Evolutionary conservation across 2,797 vertebrate species (phyloP), one percentile per base, ranked within the genome.

Genomic region (Nannoperca obscura): DNA sequence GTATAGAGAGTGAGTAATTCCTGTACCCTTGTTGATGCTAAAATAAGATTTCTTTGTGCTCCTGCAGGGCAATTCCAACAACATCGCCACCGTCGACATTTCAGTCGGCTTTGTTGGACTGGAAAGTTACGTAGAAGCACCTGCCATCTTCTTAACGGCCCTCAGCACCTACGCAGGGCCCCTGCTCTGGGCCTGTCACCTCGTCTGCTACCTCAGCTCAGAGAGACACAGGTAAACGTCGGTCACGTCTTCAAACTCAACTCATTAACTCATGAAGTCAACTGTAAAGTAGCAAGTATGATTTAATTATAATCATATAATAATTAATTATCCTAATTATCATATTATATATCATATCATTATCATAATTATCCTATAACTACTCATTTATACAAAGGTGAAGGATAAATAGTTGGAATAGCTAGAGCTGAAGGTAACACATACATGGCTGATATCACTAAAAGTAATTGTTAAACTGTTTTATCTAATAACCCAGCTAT

Each of bases 11-110:
- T 54, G 4, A 38, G 52, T 74, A 75, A 44, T 68, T 67, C 55
- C 70, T 63, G 53, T 20, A 9, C 32, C 55, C 24, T 46, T 32
- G 27, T 36, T 49, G 13, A 49, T 24, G 11, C 71, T 82, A 74
- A 78, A 86, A 75, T 30, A 63, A 55, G 30, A 53, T 71, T 44
- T 80, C 1, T 82, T 59, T 85, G 24, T 87, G 64, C 42, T 52
- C 68, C 70, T 81, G 61, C 92, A 99, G 98, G 98, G 98, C 3
- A 99, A 99, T 88, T 99, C 98, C 78, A 99, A 99, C 89, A 97
- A 96, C 90, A 97, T 99, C 13, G 95, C 95, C 84, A 97, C 96
- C 0, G 94, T 99, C 44, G 98, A 99, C 91, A 89, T 99, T 85
- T 98, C 98, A 0, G 97, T 97, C 1, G 97, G 98, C 69, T 99